A percentile compares a stretch with the other conserved stretches of the same genome.
These are phyloP conservation scores for Mythimna albipuncta DNA, from an alignment of 2,888 invertebrate genomes.

Conservation along the genomic window DNA sequence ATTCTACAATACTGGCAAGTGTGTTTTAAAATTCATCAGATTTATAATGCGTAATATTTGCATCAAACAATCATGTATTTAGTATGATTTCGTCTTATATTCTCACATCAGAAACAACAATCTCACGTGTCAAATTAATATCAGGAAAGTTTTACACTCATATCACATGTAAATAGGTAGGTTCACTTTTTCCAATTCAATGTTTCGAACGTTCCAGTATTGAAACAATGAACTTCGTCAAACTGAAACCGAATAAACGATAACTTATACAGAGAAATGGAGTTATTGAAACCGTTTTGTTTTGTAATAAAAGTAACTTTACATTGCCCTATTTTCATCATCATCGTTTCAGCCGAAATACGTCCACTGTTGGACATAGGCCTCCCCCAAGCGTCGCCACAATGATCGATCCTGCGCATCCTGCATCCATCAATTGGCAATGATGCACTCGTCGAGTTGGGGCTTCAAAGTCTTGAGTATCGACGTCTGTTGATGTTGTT, in stretches of 20 bases:
- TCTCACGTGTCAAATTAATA: slow-evolving; percentile 10
- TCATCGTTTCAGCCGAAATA: too few species aligned
- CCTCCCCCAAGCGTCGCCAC: too few species aligned
- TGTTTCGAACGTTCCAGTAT: slow-evolving; percentile 1
- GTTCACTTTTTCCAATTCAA: background rate
- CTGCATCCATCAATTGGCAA: too few species aligned
- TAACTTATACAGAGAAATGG: slow-evolving; percentile 6
- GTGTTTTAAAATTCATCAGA: slow-evolving; percentile 8
- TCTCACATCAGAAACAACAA: background rate
- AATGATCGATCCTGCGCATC: too few species aligned
- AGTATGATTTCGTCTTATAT: too few species aligned
- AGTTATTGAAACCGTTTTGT: slow-evolving; percentile 5
- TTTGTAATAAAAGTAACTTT: slow-evolving; percentile 17
- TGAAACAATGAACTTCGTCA: slow-evolving; percentile 14
- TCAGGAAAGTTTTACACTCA: background rate
- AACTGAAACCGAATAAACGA: slow-evolving; percentile 10
- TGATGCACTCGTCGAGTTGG: too few species aligned
- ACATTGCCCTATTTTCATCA: slow-evolving; percentile 1
- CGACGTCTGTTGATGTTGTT: too few species aligned
- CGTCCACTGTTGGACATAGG: too few species aligned
- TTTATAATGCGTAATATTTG: background rate
- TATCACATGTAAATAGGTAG: slow-evolving; percentile 28
- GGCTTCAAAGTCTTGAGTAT: too few species aligned
- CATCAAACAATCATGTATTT: background rate
- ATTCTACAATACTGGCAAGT: background rate